Percentiles rank a stretch among this genome's conserved stretches.
These are phyloP conservation scores for Odontesthes bonariensis DNA, from an alignment of 2,113 vertebrate genomes.

Conservation along the genomic window DNA sequence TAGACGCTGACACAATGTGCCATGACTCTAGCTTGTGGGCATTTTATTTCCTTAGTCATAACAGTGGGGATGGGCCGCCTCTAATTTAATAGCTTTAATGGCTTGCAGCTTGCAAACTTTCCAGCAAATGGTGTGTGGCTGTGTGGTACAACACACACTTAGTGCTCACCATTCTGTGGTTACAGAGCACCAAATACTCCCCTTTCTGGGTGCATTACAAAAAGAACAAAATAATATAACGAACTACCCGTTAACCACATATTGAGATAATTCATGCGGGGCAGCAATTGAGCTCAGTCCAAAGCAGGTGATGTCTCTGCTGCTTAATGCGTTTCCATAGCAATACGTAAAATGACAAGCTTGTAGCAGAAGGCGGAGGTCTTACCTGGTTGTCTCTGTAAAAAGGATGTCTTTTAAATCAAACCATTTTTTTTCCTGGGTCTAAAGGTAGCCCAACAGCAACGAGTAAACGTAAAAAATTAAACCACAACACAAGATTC, in stretches of 20 bases:
- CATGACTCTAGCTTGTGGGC: conserved; percentile 60
- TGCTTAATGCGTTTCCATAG: neutral
- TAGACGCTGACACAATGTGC: conserved; percentile 58
- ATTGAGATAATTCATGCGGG: neutral
- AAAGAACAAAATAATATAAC: conserved; percentile 7
- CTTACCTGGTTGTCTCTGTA: neutral
- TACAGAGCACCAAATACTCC: neutral
- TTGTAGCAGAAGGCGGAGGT: too few species aligned
- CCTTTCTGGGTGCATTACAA: neutral
- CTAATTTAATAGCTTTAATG: conserved; percentile 50
- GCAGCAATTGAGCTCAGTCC: neutral
- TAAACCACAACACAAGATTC: neutral
- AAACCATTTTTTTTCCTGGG: neutral
- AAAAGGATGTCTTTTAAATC: neutral
- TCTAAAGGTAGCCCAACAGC: neutral
- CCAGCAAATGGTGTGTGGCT: conserved; percentile 4
- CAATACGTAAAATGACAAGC: neutral
- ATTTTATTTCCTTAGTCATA: conserved; percentile 60
- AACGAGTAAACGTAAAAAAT: neutral
- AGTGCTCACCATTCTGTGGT: neutral
- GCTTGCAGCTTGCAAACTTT: conserved; percentile 20
- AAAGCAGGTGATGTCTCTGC: neutral
- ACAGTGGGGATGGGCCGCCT: conserved; percentile 22
- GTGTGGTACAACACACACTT: neutral
- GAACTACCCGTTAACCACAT: neutral